These are phyloP conservation scores for Malurus cyaneus DNA, from an alignment of 2,113 vertebrate species.

Conservation along the genomic window DNA sequence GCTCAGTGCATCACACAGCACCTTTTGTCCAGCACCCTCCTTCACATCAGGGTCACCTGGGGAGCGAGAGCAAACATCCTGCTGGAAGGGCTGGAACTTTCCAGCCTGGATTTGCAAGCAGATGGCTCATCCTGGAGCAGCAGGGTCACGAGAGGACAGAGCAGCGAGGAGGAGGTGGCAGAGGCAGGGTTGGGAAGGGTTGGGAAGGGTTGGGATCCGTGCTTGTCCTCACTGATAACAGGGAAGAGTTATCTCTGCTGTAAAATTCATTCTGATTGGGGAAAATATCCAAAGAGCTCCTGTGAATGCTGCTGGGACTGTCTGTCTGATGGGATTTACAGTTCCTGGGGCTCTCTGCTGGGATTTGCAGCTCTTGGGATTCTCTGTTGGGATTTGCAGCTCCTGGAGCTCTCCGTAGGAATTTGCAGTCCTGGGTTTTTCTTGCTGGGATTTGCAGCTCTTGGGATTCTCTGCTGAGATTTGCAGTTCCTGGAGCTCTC, in stretches of 20 bases:
- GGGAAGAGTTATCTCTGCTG: accelerated
- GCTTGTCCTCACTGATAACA: neutral
- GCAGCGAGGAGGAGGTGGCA: neutral
- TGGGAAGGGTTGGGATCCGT: neutral
- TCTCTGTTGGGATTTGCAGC: no score
- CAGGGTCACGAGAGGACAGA: neutral
- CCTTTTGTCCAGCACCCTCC: neutral
- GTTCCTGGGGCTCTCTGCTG: no score
- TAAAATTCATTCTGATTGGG: neutral
- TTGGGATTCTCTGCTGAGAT: no score
- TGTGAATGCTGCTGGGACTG: neutral
- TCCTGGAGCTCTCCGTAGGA: no score
- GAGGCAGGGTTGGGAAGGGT: neutral
- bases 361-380: no score
- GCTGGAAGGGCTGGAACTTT: neutral
- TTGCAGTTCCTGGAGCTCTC: no score
- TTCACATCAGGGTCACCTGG: neutral
- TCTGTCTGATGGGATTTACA: neutral
- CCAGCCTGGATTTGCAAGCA: neutral
- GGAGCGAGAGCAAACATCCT: neutral
- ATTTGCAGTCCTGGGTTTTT: no score
- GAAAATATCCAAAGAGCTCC: neutral
- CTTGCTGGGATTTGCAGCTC: no score
- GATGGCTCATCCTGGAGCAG: neutral
- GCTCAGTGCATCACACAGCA: neutral